phyloP scores from a whole-genome alignment of 92 coral and sea anemone genomes.

The Porites evermanni region DNA sequence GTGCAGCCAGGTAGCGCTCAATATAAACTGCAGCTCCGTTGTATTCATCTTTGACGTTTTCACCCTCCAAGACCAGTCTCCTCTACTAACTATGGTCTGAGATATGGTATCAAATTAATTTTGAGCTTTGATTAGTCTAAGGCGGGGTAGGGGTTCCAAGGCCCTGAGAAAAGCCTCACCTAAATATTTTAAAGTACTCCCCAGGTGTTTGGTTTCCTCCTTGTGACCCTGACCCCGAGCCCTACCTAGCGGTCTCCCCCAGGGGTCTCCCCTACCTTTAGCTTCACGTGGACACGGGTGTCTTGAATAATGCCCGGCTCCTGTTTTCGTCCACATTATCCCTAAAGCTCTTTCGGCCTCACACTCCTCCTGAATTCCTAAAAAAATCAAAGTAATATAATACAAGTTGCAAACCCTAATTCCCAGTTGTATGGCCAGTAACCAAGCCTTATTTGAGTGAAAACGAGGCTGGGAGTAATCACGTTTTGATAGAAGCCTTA shows the following conservation, averaged over 20 bases:
- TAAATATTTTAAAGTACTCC: background rate
- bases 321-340: constrained; percentile 86
- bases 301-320: constrained; percentile 83
- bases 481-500: background rate
- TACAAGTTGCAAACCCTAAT: background rate
- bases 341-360: constrained; percentile 87
- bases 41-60: too few species aligned
- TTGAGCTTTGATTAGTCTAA: too few species aligned
- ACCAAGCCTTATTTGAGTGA: background rate
- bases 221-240: background rate
- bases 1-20: too few species aligned
- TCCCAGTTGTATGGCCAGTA: background rate
- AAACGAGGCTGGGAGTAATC: background rate
- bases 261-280: constrained; percentile 64
- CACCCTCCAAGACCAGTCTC: too few species aligned
- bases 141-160: too few species aligned
- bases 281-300: constrained; percentile 96
- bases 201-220: background rate
- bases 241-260: background rate
- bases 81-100: too few species aligned
- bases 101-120: too few species aligned
- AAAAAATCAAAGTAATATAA: background rate
- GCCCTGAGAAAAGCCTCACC: too few species aligned
- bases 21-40: too few species aligned
- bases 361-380: constrained; percentile 92